Evolutionary conservation across 1,140 invertebrate genomes (phyloP), one percentile per base, ranked within the genome.

Genomic region (Brachionus asplanchnoidis): DNA sequence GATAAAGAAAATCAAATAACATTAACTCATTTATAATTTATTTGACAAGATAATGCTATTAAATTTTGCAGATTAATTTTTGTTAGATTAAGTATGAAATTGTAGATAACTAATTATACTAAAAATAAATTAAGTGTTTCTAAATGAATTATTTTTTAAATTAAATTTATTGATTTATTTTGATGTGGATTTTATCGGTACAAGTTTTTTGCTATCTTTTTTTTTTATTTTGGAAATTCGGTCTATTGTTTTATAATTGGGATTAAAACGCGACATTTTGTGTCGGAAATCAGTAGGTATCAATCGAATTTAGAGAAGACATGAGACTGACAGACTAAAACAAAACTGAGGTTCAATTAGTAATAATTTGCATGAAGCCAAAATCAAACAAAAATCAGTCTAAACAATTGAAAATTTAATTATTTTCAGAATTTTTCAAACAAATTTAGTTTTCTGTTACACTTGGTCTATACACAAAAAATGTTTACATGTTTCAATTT

Each of bases 211-310:
- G 20, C 20, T 20, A 20, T 60, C 7, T 60, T 60, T 60, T 20
- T 20, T n/a, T 14, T 53, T 14, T n/a, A 3, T 3, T 17, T 53
- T 53, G 14, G 3, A 53, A 20, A 20, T 23, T 60, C 9, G n/a
- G 53, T 5, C 53, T 20, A 60, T 60, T 60, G 53, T 26, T 60
- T 60, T 20, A 20, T 20, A 60, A 60, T 60, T 60, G 20, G 53
- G 20, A 60, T 60, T 17, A 68, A 68, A 32, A 26, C 23, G 32
- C 23, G 66, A 68, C 66, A 68, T 68, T 32, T 68, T 68, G 26
- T 68, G 66, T 68, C 66, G 66, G 66, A 32, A 68, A 68, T 60
- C 66, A 68, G 66, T 40, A 40, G 66, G 66, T 68, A 32, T 68
- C 66, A 68, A 68, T 68, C 32, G 66, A 68, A 68, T 68, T 23